These are phyloP conservation scores for Neogobius melanostomus DNA, from an alignment of 2,113 vertebrate genomes.

Conservation along the genomic window DNA sequence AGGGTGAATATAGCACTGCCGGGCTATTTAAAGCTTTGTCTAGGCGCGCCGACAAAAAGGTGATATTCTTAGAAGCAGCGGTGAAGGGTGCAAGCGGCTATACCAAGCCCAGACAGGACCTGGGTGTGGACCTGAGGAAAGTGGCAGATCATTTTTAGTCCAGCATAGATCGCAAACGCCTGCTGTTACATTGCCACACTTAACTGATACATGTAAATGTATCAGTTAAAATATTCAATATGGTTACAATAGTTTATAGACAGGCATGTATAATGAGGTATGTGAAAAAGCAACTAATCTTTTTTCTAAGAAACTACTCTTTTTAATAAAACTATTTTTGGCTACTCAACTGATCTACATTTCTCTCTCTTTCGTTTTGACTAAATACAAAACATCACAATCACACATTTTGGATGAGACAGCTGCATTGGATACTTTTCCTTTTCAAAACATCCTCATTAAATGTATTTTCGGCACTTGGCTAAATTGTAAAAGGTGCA, in stretches of 20 bases:
- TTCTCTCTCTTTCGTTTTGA: too few relatives aligned
- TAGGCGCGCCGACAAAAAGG: slow-evolving; percentile 79
- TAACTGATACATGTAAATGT: not conserved
- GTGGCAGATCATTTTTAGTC: slow-evolving; percentile 75
- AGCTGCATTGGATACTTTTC: too few relatives aligned
- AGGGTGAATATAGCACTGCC: slow-evolving; percentile 75
- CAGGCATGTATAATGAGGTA: too few relatives aligned
- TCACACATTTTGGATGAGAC: too few relatives aligned
- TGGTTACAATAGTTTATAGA: too few relatives aligned
- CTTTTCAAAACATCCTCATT: too few relatives aligned
- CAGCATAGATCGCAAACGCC: slow-evolving; percentile 21
- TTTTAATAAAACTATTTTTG: too few relatives aligned
- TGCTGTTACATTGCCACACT: not conserved
- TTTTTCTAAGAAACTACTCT: too few relatives aligned
- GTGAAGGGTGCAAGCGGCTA: slow-evolving; percentile 79
- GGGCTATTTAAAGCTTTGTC: slow-evolving; percentile 75
- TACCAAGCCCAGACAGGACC: slow-evolving; percentile 74
- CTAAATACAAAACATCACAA: too few relatives aligned
- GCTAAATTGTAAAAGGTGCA: slow-evolving; percentile 7
- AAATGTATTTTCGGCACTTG: too few relatives aligned
- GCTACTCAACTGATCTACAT: too few relatives aligned
- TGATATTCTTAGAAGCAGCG: slow-evolving; percentile 78
- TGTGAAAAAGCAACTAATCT: too few relatives aligned
- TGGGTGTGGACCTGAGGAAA: slow-evolving; percentile 73
- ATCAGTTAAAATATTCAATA: not conserved